Conservation (phyloP, 2,113 vertebrate species). For the Plestiodon gilberti region DNA sequence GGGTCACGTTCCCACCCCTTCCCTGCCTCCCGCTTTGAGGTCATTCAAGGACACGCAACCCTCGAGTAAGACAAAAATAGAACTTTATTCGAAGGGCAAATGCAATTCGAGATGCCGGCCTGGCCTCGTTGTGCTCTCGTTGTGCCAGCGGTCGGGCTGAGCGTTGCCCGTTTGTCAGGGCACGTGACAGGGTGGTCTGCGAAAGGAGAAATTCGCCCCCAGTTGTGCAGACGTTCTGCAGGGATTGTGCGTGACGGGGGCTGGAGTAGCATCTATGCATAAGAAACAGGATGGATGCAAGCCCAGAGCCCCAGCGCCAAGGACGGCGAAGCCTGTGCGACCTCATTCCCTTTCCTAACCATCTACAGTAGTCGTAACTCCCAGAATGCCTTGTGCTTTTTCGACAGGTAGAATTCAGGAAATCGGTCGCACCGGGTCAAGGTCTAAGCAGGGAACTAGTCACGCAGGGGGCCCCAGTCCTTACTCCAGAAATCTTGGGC, state of each 20-base stretch:
- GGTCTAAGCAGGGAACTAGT: too few relatives aligned
- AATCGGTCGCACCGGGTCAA: too few relatives aligned
- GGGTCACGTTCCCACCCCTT: neutral
- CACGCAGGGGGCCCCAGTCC: neutral
- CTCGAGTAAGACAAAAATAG: conserved; percentile 66
- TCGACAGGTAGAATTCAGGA: neutral
- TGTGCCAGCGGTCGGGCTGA: neutral
- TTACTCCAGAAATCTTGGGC: neutral
- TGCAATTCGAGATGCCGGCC: conserved; percentile 7
- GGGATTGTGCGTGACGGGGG: neutral
- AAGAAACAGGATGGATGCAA: neutral
- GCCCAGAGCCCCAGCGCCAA: neutral
- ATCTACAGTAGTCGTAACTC: neutral
- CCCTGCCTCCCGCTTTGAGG: neutral
- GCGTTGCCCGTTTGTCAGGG: accelerated
- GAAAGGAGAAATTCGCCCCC: neutral
- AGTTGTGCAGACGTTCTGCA: too few relatives aligned
- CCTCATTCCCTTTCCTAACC: neutral
- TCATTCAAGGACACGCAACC: neutral
- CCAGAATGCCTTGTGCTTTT: too few relatives aligned
- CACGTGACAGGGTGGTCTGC: too few relatives aligned
- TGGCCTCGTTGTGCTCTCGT: neutral
- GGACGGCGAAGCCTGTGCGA: neutral
- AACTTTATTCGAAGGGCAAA: conserved; percentile 64
- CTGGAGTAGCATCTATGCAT: too few relatives aligned